A percentile compares a stretch with the other conserved stretches of the same genome.
Evolutionary conservation across 2,797 vertebrate species (phyloP).

Genomic region (Coccyzus lansbergi): DNA sequence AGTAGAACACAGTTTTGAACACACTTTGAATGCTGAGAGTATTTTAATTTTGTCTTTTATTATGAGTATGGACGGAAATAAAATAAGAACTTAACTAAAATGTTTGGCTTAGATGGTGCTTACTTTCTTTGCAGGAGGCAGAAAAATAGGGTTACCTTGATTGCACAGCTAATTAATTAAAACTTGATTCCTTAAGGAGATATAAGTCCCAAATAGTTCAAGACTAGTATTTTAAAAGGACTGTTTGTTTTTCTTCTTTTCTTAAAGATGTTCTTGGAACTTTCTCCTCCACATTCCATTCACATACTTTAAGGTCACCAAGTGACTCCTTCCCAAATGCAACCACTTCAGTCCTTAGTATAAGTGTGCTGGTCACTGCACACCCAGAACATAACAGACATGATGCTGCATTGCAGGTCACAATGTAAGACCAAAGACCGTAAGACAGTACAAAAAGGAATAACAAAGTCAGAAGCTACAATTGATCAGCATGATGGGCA

Average conservation of each 20-base stretch:
- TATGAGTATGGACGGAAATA: background rate
- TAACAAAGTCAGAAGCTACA: background rate
- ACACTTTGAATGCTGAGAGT: background rate
- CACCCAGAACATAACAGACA: background rate
- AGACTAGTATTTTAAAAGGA: background rate
- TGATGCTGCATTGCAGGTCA: background rate
- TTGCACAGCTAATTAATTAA: background rate
- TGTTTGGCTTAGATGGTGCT: background rate
- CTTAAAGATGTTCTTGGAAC: background rate
- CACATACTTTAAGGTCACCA: background rate
- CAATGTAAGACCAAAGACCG: background rate
- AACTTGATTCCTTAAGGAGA: background rate
- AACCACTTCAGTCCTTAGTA: background rate
- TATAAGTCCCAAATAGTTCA: background rate
- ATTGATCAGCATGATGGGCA: background rate
- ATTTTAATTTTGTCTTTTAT: background rate
- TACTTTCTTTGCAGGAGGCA: background rate
- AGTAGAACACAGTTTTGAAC: background rate
- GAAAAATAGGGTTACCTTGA: background rate
- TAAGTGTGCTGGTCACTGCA: background rate
- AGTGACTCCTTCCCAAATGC: background rate
- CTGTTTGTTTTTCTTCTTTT: background rate
- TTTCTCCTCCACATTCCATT: background rate
- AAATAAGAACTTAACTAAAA: background rate
- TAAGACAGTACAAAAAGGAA: background rate